phyloP scores from a whole-genome alignment of 2,113 vertebrate genomes.

The rat (Rattus norvegicus) region GRCr8 NC_086019.1:231621501-231622000 shows the following conservation, averaged over 20 bases:
- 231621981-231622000: neutral
- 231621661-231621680: neutral
- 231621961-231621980: neutral
- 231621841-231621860: neutral
- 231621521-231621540: constrained; percentile 32
- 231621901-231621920: neutral
- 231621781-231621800: neutral
- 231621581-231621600: neutral
- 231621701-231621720: neutral
- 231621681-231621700: neutral
- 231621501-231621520: constrained; percentile 51
- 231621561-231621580: neutral
- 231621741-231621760: neutral
- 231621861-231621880: neutral
- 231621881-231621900: neutral
- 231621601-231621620: constrained; percentile 22
- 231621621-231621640: neutral
- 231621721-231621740: neutral
- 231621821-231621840: neutral
- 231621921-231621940: neutral
- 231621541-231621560: constrained; percentile 45
- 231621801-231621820: neutral
- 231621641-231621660: constrained; percentile 12
- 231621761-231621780: neutral
- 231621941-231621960: neutral